Evolutionary conservation across 2,888 invertebrate species (phyloP).

Genomic region (Smittia sp.): DNA sequence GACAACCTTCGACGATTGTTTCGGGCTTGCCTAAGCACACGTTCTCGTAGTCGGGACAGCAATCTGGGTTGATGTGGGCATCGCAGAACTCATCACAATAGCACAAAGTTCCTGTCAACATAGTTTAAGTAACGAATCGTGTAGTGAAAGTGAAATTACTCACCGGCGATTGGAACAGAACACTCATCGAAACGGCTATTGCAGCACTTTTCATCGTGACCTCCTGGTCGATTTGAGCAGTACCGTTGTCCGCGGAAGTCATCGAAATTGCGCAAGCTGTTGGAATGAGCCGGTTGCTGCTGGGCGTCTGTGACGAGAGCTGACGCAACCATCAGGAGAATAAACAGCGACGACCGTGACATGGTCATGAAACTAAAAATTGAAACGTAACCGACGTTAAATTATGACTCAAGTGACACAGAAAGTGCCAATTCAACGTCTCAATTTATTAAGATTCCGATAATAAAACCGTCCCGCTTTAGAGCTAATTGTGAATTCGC

Average conservation of each 20-base stretch:
- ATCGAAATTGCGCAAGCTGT: constrained; percentile 18
- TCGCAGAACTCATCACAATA: constrained; percentile 95
- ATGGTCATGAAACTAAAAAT: constrained; percentile 22
- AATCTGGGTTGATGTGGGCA: constrained; percentile 70
- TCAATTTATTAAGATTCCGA: not conserved
- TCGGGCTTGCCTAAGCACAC: constrained; percentile 61
- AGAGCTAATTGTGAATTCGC: constrained; percentile 5
- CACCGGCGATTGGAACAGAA: constrained; percentile 72
- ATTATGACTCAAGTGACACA: not conserved
- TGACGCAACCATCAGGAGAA: constrained; percentile 19
- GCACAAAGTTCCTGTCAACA: constrained; percentile 71
- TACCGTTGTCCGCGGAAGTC: constrained; percentile 44
- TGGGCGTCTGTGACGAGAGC: not conserved
- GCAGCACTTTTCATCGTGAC: constrained; percentile 62
- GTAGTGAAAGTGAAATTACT: constrained; percentile 38
- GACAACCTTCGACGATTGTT: constrained; percentile 41
- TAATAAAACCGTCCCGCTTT: not conserved
- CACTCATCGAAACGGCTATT: constrained; percentile 74
- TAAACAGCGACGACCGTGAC: constrained; percentile 22
- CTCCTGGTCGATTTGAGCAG: constrained; percentile 48
- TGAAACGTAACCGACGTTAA: not conserved
- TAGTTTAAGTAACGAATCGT: not conserved
- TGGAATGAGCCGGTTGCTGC: not conserved
- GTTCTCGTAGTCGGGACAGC: constrained; percentile 86
- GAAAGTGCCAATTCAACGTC: not conserved